A percentile compares a stretch with the other conserved stretches of the same genome.
These are phyloP conservation scores for Antheraea yamamai DNA, from an alignment of 2,888 invertebrate genomes.

Conservation along the genomic window DNA sequence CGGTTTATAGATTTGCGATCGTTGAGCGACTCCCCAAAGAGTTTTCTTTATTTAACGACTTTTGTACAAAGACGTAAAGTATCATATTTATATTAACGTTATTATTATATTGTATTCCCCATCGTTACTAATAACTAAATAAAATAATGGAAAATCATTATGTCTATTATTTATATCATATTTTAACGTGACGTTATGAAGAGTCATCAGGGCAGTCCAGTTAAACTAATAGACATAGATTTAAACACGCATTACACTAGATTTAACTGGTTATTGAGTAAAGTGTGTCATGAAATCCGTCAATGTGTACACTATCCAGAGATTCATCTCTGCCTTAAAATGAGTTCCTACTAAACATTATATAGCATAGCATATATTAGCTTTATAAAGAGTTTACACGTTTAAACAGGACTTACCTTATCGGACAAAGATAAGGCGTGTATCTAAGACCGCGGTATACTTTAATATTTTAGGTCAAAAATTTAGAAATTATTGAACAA, in stretches of 20 bases:
- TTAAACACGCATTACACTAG: not conserved
- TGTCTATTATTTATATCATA: too few relatives aligned
- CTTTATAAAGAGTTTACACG: not conserved
- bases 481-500: not conserved
- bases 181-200: too few relatives aligned
- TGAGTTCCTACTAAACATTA: not conserved
- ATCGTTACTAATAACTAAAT: too few relatives aligned
- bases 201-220: not conserved
- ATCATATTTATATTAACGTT: too few relatives aligned
- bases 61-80: too few relatives aligned
- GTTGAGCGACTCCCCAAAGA: too few relatives aligned
- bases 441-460: not conserved
- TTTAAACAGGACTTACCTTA: slow-evolving; percentile 9
- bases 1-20: not conserved
- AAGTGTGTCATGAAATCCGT: not conserved
- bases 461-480: not conserved
- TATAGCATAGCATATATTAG: not conserved
- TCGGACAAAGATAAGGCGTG: not conserved
- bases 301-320: not conserved
- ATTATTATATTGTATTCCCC: too few relatives aligned
- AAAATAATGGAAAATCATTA: too few relatives aligned
- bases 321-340: not conserved
- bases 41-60: too few relatives aligned
- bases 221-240: not conserved
- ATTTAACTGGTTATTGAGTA: not conserved